Conservation (phyloP, 2,888 invertebrate species). For the Coecobrya sp. region DNA sequence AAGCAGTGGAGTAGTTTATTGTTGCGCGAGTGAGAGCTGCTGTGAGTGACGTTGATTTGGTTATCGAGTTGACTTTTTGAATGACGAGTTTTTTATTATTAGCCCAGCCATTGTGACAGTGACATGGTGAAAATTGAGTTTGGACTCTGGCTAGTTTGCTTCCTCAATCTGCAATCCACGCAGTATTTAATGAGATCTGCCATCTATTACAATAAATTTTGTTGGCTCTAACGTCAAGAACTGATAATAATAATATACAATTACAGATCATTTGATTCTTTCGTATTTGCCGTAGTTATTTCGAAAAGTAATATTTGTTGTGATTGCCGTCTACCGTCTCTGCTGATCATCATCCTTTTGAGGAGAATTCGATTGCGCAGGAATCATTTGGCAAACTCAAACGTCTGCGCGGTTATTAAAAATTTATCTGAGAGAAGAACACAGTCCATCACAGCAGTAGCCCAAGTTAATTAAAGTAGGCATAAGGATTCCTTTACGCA, state of each 20-base stretch:
- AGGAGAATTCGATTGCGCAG: slow-evolving; percentile 25
- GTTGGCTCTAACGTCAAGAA: slow-evolving; percentile 31
- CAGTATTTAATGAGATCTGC: slow-evolving; percentile 37
- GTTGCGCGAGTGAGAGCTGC: slow-evolving; percentile 5
- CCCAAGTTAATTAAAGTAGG: slow-evolving; percentile 17
- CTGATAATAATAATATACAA: background rate
- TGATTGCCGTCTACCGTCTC: slow-evolving; percentile 39
- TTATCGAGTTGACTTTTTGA: slow-evolving; percentile 12
- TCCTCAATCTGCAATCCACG: background rate
- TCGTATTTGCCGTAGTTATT: background rate
- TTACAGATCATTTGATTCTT: background rate
- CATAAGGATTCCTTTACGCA: background rate
- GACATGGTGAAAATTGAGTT: slow-evolving; percentile 55
- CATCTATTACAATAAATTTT: background rate
- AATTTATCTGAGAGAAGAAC: background rate
- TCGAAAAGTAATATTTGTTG: background rate
- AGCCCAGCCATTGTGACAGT: slow-evolving; percentile 26
- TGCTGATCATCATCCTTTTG: background rate
- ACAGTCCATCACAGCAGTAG: background rate
- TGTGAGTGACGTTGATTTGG: slow-evolving; percentile 39
- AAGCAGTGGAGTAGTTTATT: background rate
- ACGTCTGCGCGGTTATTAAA: slow-evolving; percentile 4
- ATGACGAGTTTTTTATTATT: slow-evolving; percentile 16
- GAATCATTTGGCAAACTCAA: slow-evolving; percentile 8
- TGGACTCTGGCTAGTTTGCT: background rate